phyloP scores from a whole-genome alignment of 2,888 invertebrate species.

The Cheiracanthium punctorium region DNA sequence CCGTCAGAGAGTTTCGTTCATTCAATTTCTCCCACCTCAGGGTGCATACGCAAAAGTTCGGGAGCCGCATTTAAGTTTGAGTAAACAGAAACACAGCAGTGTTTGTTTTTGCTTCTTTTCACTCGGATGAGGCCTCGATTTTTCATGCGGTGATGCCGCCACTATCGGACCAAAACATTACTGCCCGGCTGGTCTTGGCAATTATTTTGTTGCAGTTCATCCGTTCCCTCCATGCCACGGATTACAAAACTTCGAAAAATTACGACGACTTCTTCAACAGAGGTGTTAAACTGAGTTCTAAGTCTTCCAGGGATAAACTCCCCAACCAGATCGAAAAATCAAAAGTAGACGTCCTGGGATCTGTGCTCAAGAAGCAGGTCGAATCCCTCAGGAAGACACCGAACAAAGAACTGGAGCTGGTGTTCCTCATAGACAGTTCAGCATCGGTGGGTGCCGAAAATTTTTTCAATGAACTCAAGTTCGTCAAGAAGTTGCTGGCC shows the following conservation, averaged over 20 bases:
- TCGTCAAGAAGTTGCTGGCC: slow-evolving; percentile 82
- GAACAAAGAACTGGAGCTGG: slow-evolving; percentile 78
- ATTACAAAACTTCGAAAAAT: slow-evolving; percentile 44
- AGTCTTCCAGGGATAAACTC: slow-evolving; percentile 71
- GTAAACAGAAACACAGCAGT: neutral
- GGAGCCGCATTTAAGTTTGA: neutral
- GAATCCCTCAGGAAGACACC: slow-evolving; percentile 77
- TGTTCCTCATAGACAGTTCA: slow-evolving; percentile 84
- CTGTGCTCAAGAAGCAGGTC: slow-evolving; percentile 79
- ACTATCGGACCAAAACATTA: neutral
- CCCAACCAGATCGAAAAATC: slow-evolving; percentile 77
- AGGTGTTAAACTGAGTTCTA: slow-evolving; percentile 69
- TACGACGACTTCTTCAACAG: slow-evolving; percentile 73
- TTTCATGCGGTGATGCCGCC: slow-evolving; percentile 38
- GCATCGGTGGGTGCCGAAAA: slow-evolving; percentile 81
- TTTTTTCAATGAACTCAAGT: slow-evolving; percentile 82
- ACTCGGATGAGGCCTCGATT: slow-evolving; percentile 20
- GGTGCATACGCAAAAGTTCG: neutral
- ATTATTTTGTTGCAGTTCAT: neutral
- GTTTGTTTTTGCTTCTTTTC: neutral
- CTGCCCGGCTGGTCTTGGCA: slow-evolving; percentile 24
- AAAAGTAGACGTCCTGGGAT: slow-evolving; percentile 80
- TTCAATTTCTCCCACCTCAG: slow-evolving; percentile 26
- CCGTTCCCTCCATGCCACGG: neutral
- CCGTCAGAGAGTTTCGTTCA: slow-evolving; percentile 12